Conservation (phyloP, 2,888 invertebrate genomes). For the Drosophila atripex region DNA sequence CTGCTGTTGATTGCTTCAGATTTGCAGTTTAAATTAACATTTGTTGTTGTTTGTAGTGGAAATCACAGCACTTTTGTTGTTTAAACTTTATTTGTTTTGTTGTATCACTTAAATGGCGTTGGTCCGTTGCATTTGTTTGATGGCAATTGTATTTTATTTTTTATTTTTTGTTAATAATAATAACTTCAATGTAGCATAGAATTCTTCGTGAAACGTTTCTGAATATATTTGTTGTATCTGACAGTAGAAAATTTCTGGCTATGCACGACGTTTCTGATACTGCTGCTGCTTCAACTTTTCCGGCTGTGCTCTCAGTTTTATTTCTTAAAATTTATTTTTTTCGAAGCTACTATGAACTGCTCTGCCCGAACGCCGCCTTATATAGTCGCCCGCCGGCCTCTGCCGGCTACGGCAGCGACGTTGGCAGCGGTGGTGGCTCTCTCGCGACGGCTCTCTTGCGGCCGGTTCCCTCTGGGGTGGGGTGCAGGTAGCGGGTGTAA, state of each 20-base stretch:
- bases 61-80: conserved; percentile 79
- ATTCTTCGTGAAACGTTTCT: conserved; percentile 72
- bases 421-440: neutral
- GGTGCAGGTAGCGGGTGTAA: conserved; percentile 58
- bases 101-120: conserved; percentile 80
- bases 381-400: conserved; percentile 60
- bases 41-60: conserved; percentile 74
- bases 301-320: conserved; percentile 18
- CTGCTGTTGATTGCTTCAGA: conserved; percentile 68
- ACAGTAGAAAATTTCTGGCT: conserved; percentile 61
- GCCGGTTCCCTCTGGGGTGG: conserved; percentile 39
- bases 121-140: conserved; percentile 80
- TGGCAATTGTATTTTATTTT: conserved; percentile 66
- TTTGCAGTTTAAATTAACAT: conserved; percentile 56
- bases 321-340: conserved; percentile 40
- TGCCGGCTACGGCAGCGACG: conserved; percentile 1
- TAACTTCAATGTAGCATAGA: conserved; percentile 62
- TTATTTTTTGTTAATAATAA: conserved; percentile 51
- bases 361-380: conserved; percentile 53
- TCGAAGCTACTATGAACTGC: conserved; percentile 73
- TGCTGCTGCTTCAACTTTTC: conserved; percentile 33
- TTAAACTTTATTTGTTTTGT: conserved; percentile 54
- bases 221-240: conserved; percentile 44
- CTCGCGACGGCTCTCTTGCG: conserved; percentile 33
- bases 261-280: conserved; percentile 48